Percentiles rank a stretch among this genome's conserved stretches.
Evolutionary conservation across 1,140 invertebrate genomes (phyloP).

Genomic region (Cepaea nemoralis): DNA sequence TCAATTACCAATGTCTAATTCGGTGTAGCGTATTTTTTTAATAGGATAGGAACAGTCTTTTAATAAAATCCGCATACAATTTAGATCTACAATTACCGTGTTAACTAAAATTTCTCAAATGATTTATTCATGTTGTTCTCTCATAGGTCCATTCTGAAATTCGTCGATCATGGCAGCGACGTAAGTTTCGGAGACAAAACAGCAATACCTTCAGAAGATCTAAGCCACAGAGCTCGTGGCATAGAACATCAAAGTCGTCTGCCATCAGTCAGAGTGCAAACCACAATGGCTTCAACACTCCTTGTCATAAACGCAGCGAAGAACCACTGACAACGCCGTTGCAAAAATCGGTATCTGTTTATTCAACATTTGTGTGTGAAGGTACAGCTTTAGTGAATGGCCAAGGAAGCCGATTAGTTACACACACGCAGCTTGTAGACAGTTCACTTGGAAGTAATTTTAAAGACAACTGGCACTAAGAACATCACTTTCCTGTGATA

Average conservation of each 20-base stretch:
- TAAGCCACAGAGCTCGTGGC: neutral
- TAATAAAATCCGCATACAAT: too few species aligned
- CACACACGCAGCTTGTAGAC: neutral
- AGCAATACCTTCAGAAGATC: neutral
- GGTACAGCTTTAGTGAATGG: neutral
- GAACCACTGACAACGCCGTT: neutral
- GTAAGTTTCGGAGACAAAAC: neutral
- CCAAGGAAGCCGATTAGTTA: neutral
- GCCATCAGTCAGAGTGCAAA: neutral
- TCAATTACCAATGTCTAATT: too few species aligned
- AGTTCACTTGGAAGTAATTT: neutral
- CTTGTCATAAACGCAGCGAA: neutral
- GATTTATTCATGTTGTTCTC: neutral
- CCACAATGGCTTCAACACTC: neutral
- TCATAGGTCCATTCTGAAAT: conserved; percentile 1
- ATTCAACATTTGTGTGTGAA: neutral
- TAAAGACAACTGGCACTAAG: neutral
- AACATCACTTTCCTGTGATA: neutral
- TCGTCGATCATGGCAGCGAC: neutral
- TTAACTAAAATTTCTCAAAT: too few species aligned
- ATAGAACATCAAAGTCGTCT: neutral
- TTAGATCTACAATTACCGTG: too few species aligned
- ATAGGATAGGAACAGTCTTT: too few species aligned
- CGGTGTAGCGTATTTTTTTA: too few species aligned
- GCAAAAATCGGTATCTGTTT: neutral